Conservation (phyloP, 2,888 invertebrate species). For the Onchidella celtica region DNA sequence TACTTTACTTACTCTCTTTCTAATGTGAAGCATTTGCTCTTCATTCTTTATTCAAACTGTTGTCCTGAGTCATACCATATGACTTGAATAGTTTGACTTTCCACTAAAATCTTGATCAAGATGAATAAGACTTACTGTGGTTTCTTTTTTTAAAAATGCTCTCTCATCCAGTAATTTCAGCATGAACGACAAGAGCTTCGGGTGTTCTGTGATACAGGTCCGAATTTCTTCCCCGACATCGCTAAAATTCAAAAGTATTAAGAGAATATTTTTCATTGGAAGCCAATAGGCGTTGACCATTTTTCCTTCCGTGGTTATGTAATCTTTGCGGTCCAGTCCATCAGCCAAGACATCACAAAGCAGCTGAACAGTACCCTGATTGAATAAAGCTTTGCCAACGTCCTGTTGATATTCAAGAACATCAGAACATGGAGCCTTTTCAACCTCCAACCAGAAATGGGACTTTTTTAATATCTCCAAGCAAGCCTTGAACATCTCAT, state of each 20-base stretch:
- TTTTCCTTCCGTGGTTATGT: not conserved
- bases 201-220: no score
- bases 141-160: slow-evolving; percentile 11
- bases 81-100: no score
- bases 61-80: no score
- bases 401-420: slow-evolving; percentile 12
- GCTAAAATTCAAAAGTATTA: slow-evolving; percentile 44
- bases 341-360: slow-evolving; percentile 33
- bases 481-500: slow-evolving; percentile 12
- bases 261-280: slow-evolving; percentile 26
- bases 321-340: no score
- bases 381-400: no score
- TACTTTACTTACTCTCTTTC: no score
- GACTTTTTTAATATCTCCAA: slow-evolving; percentile 22
- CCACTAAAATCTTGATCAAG: no score
- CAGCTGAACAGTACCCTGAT: not conserved
- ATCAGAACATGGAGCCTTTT: slow-evolving; percentile 18
- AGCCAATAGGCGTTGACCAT: slow-evolving; percentile 28
- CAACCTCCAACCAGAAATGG: slow-evolving; percentile 34
- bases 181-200: not conserved
- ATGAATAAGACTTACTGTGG: slow-evolving; percentile 39
- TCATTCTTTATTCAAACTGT: no score
- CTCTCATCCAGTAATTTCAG: slow-evolving; percentile 6
- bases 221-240: slow-evolving; percentile 34
- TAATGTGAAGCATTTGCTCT: no score